phyloP scores from a whole-genome alignment of 2,797 vertebrate species.

The Tokudaia tokunoshimensis region DNA sequence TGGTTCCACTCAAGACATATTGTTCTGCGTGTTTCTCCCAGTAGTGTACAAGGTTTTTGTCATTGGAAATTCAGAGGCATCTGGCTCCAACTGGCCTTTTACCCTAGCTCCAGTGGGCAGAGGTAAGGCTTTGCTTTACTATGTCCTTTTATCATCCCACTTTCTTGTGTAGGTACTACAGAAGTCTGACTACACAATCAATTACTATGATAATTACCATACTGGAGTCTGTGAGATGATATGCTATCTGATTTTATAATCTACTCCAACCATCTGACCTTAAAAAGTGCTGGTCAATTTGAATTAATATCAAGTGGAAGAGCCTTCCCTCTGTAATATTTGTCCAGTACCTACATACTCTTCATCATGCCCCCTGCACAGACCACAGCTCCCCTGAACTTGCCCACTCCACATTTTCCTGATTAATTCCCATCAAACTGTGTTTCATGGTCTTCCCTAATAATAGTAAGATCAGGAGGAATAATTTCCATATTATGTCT shows the following conservation, averaged over 20 bases:
- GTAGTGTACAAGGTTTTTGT: constrained; percentile 12
- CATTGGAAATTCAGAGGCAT: background rate
- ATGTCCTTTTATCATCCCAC: background rate
- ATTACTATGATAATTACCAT: background rate
- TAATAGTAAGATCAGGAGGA: constrained; percentile 3
- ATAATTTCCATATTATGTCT: constrained; percentile 20
- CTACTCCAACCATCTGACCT: background rate
- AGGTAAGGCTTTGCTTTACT: background rate
- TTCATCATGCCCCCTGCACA: constrained; percentile 2
- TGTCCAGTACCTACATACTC: constrained; percentile 14
- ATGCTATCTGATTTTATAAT: constrained; percentile 1
- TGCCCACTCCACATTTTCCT: background rate
- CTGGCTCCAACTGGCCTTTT: constrained; percentile 5
- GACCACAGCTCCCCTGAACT: background rate
- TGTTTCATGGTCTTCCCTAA: constrained; percentile 40
- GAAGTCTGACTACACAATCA: background rate
- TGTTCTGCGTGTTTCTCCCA: background rate
- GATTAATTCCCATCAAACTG: constrained; percentile 1
- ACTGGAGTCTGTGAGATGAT: background rate
- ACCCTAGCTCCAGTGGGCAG: background rate
- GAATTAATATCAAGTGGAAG: constrained; percentile 34
- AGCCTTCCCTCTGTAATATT: background rate
- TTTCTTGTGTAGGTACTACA: background rate
- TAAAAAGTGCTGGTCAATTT: constrained; percentile 42
- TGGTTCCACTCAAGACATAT: constrained; percentile 24